A percentile compares a stretch with the other conserved stretches of the same genome.
Conservation (phyloP, 2,113 vertebrate species). For the Ariopsis seemanni region DNA sequence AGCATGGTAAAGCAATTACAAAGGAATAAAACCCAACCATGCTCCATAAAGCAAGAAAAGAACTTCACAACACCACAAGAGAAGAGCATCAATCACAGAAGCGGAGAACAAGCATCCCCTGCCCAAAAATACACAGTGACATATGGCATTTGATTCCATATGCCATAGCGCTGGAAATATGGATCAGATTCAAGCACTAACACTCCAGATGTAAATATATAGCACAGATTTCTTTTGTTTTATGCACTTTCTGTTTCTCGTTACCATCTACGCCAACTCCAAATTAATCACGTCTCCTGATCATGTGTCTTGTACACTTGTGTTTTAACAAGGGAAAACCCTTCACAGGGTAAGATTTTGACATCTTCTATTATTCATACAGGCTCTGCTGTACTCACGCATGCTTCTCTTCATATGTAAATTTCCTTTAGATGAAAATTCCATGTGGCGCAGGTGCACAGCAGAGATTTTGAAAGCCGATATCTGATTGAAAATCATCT, state of each 20-base stretch:
- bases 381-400: not conserved
- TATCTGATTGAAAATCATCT: not conserved
- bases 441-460: not conserved
- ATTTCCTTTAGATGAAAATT: not conserved
- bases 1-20: slow-evolving; percentile 57
- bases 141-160: not conserved
- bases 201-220: not conserved
- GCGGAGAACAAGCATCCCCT: not conserved
- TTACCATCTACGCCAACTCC: not conserved
- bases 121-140: slow-evolving; percentile 13
- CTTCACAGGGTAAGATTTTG: not conserved
- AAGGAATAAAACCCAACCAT: slow-evolving; percentile 55
- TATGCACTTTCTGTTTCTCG: not conserved
- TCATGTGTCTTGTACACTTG: not conserved
- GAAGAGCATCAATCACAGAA: slow-evolving; percentile 44
- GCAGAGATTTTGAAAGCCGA: not conserved
- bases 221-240: too few species aligned
- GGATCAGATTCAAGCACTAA: not conserved
- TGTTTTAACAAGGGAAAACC: not conserved
- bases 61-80: slow-evolving; percentile 23
- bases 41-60: slow-evolving; percentile 51
- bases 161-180: not conserved
- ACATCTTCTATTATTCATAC: not conserved
- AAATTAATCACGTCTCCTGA: not conserved
- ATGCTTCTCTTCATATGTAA: not conserved